Percentiles rank a stretch among this genome's conserved stretches.
phyloP scores from a whole-genome alignment of 2,888 invertebrate genomes.

The Panopea generosa region DNA sequence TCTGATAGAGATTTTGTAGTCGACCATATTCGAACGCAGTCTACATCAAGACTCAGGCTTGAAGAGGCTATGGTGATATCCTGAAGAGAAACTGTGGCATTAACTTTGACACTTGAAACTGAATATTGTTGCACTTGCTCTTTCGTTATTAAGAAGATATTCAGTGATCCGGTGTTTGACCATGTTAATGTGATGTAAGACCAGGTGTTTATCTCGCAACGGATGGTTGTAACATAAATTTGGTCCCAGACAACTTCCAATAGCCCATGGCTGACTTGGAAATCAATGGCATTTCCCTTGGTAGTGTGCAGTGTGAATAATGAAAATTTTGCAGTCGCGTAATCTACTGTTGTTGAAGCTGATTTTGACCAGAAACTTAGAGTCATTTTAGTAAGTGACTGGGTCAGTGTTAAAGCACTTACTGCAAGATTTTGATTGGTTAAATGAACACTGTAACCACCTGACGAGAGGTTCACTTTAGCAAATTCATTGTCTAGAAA shows the following conservation, averaged over 20 bases:
- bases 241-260: slow-evolving; percentile 45
- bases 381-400: slow-evolving; percentile 15
- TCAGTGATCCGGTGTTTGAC: slow-evolving; percentile 30
- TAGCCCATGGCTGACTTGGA: slow-evolving; percentile 31
- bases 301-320: neutral
- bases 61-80: slow-evolving; percentile 24
- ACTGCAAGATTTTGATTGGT: slow-evolving; percentile 19
- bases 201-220: slow-evolving; percentile 35
- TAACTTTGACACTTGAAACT: slow-evolving; percentile 1
- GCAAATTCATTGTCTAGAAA: slow-evolving; percentile 40
- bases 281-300: slow-evolving; percentile 26
- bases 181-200: slow-evolving; percentile 49
- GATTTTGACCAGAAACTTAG: slow-evolving; percentile 35
- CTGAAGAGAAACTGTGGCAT: slow-evolving; percentile 21
- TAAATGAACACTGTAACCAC: slow-evolving; percentile 62
- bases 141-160: slow-evolving; percentile 46
- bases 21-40: slow-evolving; percentile 68
- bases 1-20: slow-evolving; percentile 46
- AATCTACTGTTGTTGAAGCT: slow-evolving; percentile 10
- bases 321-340: slow-evolving; percentile 15
- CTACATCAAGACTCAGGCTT: slow-evolving; percentile 54
- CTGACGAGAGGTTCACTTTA: slow-evolving; percentile 54
- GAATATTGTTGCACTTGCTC: slow-evolving; percentile 10
- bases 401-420: slow-evolving; percentile 23
- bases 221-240: slow-evolving; percentile 35